Evolutionary conservation across 2,113 vertebrate genomes (phyloP).

Genomic region (Steatornis caripensis): DNA sequence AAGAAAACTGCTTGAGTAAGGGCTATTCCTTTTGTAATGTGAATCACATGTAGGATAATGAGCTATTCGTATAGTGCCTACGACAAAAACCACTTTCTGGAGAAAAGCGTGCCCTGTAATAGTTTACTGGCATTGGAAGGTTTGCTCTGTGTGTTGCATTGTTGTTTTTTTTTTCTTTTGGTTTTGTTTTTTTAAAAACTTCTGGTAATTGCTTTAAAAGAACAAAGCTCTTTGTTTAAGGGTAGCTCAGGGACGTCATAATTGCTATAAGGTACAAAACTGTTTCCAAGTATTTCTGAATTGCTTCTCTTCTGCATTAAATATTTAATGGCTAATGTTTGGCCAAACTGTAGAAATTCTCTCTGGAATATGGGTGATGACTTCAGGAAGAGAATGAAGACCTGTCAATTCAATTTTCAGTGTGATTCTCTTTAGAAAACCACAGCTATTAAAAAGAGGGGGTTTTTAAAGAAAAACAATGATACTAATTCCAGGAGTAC

Average conservation of each 20-base stretch:
- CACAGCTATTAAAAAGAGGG: slow-evolving; percentile 4
- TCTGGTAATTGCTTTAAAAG: slow-evolving; percentile 83
- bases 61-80: background rate
- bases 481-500: background rate
- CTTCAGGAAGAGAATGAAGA: slow-evolving; percentile 58
- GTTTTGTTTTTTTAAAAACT: slow-evolving; percentile 65
- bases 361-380: slow-evolving; percentile 47
- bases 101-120: slow-evolving; percentile 32
- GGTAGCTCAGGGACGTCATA: slow-evolving; percentile 77
- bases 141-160: background rate
- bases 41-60: background rate
- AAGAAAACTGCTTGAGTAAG: background rate
- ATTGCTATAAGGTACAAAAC: slow-evolving; percentile 74
- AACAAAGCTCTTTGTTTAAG: slow-evolving; percentile 85
- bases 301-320: slow-evolving; percentile 79
- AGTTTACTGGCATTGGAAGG: slow-evolving; percentile 63
- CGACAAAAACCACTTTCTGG: background rate
- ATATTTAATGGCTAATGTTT: slow-evolving; percentile 80
- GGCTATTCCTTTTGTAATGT: background rate
- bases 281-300: slow-evolving; percentile 77
- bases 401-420: slow-evolving; percentile 42
- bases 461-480: background rate
- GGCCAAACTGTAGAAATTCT: slow-evolving; percentile 69
- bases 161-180: background rate
- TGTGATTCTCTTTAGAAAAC: slow-evolving; percentile 40